Evolutionary conservation across 2,888 invertebrate genomes (phyloP).

Genomic region (Drosophila demipolita): DNA sequence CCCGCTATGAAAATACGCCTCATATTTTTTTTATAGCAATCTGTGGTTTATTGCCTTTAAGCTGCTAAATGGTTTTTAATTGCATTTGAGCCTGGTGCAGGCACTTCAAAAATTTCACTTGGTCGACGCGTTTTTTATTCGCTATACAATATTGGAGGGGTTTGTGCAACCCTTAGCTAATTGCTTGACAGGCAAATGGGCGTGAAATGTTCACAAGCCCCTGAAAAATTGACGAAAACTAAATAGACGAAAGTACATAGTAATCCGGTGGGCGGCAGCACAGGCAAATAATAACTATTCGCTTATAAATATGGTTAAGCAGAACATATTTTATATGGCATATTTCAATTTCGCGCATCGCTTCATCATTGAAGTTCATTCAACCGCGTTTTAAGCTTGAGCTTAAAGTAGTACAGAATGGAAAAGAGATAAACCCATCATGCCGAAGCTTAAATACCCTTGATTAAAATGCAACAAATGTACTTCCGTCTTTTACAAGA

Average conservation of each 20-base stretch:
- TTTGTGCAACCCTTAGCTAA: constrained; percentile 61
- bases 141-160: constrained; percentile 16
- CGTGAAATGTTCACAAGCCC: constrained; percentile 55
- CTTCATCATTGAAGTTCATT: constrained; percentile 51
- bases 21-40: constrained; percentile 53
- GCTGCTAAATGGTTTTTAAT: constrained; percentile 76
- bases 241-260: background rate
- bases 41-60: constrained; percentile 55
- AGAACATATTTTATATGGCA: background rate
- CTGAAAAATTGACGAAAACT: constrained; percentile 3
- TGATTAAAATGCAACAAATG: no score
- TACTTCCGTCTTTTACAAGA: background rate
- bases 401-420: background rate
- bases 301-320: background rate
- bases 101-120: constrained; percentile 60
- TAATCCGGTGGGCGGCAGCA: constrained; percentile 13
- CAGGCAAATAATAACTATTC: constrained; percentile 4
- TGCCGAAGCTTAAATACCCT: background rate
- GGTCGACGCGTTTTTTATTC: constrained; percentile 37
- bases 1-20: constrained; percentile 25
- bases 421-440: background rate
- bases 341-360: background rate
- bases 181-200: constrained; percentile 54
- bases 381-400: constrained; percentile 34
- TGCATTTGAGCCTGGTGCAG: constrained; percentile 59